These are phyloP conservation scores for Oxyura jamaicensis DNA, from an alignment of 2,113 vertebrate genomes.

Conservation along the genomic window DNA sequence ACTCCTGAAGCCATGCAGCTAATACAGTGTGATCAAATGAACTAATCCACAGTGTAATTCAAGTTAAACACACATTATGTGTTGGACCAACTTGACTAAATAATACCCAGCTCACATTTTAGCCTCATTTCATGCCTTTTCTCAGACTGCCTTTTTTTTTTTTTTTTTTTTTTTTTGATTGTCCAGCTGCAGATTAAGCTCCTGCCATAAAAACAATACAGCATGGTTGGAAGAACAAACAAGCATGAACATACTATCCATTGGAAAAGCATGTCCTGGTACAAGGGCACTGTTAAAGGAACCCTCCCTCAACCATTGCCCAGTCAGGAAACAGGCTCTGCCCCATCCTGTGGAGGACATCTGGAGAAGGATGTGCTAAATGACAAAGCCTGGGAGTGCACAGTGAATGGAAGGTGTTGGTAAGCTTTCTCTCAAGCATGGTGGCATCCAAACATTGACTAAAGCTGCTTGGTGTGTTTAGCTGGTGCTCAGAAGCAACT, in stretches of 20 bases:
- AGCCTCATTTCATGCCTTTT: not conserved
- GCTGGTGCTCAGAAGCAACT: not conserved
- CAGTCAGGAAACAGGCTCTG: not conserved
- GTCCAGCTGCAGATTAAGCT: not conserved
- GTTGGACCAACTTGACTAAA: not conserved
- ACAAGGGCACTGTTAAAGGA: not conserved
- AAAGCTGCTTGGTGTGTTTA: not conserved
- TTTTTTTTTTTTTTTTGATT: not conserved
- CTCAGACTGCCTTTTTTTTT: not conserved
- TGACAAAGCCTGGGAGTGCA: not conserved
- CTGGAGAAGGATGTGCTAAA: accelerated
- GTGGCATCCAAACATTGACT: not conserved
- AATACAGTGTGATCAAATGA: not conserved
- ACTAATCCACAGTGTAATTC: slow-evolving; percentile 14
- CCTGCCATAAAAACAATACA: not conserved
- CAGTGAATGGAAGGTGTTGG: not conserved
- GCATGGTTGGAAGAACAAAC: not conserved
- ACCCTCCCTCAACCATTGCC: accelerated
- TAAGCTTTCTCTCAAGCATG: not conserved
- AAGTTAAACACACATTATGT: not conserved
- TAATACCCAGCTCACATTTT: not conserved
- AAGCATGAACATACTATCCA: not conserved
- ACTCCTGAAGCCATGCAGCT: not conserved
- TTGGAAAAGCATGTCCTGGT: not conserved
- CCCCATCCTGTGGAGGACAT: not conserved